phyloP scores from a whole-genome alignment of 2,113 vertebrate species.

The Podocnemis expansa region DNA sequence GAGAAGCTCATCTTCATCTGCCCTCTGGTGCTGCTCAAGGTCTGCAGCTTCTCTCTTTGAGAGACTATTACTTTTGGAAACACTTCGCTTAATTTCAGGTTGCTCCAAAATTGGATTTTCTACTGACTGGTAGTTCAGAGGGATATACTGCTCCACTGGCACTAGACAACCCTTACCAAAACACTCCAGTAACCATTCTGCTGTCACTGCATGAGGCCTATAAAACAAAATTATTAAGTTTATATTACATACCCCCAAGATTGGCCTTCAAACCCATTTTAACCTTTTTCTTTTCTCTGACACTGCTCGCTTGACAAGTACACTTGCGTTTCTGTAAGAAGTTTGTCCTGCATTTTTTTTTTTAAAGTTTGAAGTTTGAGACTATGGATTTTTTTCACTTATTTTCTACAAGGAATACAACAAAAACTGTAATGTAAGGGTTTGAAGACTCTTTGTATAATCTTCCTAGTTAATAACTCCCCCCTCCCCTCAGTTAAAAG shows the following conservation, averaged over 20 bases:
- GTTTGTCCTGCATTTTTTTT: neutral
- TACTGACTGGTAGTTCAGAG: conserved; percentile 82
- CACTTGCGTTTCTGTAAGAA: fast-evolving
- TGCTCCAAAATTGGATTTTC: conserved; percentile 76
- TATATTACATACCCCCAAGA: neutral
- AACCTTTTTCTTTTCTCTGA: neutral
- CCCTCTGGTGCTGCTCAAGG: conserved; percentile 55
- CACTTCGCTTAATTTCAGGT: conserved; percentile 42
- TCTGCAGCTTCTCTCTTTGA: conserved; percentile 66
- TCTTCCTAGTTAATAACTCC: neutral
- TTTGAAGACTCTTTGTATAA: neutral
- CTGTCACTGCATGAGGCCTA: conserved; percentile 91
- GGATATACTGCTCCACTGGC: conserved; percentile 85
- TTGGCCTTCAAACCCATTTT: too few relatives aligned
- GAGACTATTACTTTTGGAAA: conserved; percentile 52
- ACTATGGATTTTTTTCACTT: neutral
- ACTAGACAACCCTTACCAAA: conserved; percentile 85
- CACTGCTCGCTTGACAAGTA: neutral
- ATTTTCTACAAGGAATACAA: neutral
- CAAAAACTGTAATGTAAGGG: neutral
- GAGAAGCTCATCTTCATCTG: conserved; percentile 88
- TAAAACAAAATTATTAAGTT: conserved; percentile 30
- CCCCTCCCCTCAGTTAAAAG: neutral
- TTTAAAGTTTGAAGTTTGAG: neutral
- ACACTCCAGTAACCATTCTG: conserved; percentile 92